Conservation (phyloP, 2,888 invertebrate genomes). For the Silvanus unidentatus region DNA sequence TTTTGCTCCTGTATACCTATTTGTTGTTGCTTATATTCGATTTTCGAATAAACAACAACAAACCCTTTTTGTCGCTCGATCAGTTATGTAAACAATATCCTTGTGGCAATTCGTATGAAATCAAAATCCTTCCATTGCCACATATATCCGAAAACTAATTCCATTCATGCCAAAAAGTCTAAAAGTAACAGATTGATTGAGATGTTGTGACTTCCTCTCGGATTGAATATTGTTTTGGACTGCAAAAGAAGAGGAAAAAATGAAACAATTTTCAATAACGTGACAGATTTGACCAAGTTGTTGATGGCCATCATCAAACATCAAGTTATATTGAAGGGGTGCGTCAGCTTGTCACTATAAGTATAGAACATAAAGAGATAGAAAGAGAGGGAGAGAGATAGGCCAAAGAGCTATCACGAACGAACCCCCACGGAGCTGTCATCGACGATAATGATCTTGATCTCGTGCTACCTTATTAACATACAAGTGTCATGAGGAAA, state of each 20-base stretch:
- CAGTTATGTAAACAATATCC: too few species aligned
- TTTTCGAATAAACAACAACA: too few species aligned
- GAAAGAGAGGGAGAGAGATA: constrained; percentile 14
- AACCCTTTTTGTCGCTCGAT: too few species aligned
- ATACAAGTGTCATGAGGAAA: constrained; percentile 14
- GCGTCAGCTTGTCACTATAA: constrained; percentile 29
- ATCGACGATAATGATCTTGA: constrained; percentile 30
- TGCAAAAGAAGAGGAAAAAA: constrained; percentile 1
- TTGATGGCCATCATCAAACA: constrained; percentile 26
- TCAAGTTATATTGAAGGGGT: constrained; percentile 26
- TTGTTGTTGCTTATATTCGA: too few species aligned
- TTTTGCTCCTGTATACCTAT: too few species aligned
- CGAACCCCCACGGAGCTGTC: constrained; percentile 25
- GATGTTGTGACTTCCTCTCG: too few species aligned
- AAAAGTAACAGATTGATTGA: too few species aligned
- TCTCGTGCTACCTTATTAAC: constrained; percentile 29
- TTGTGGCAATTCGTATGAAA: too few species aligned
- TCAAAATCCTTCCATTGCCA: too few species aligned
- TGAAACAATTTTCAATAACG: constrained; percentile 27
- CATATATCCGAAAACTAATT: too few species aligned
- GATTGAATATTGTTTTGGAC: too few species aligned
- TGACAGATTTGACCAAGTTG: constrained; percentile 27
- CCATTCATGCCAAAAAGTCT: too few species aligned
- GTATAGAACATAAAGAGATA: constrained; percentile 6
- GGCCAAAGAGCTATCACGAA: constrained; percentile 24